Percentiles rank a stretch among this genome's conserved stretches.
phyloP scores from a whole-genome alignment of 1,140 invertebrate genomes.

The Dinoponera quadriceps region DNA sequence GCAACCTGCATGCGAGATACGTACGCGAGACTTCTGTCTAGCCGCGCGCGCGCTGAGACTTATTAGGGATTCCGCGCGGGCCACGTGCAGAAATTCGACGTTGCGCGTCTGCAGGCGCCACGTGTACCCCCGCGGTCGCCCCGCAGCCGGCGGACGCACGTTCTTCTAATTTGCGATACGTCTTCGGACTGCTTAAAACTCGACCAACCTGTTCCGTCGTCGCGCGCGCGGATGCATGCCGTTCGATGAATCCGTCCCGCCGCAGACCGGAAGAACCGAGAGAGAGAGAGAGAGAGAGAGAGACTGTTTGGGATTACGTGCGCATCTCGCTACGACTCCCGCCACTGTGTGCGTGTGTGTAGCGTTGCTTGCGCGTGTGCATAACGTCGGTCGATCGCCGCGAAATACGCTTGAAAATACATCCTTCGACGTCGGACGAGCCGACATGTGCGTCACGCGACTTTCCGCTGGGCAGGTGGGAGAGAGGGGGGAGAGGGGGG shows the following conservation, averaged over 20 bases:
- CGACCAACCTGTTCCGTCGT: slow-evolving; percentile 43
- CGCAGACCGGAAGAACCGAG: slow-evolving; percentile 23
- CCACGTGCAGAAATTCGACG: slow-evolving; percentile 76
- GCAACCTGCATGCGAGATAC: slow-evolving; percentile 66
- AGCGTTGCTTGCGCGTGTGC: neutral
- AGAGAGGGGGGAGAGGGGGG: neutral
- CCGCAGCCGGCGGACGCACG: slow-evolving; percentile 68
- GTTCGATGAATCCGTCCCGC: slow-evolving; percentile 20
- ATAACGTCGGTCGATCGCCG: neutral
- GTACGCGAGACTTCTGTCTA: slow-evolving; percentile 71
- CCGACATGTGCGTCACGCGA: neutral
- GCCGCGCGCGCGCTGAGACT: slow-evolving; percentile 72
- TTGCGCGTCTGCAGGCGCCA: slow-evolving; percentile 60
- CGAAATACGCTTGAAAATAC: neutral
- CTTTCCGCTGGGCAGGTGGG: neutral
- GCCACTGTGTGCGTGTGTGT: neutral
- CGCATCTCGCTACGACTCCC: neutral
- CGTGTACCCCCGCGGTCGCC: slow-evolving; percentile 64
- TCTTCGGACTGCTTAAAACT: slow-evolving; percentile 71
- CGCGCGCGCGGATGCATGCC: neutral
- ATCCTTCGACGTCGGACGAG: neutral
- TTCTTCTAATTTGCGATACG: slow-evolving; percentile 78
- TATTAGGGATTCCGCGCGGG: slow-evolving; percentile 82
- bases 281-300: slow-evolving; percentile 1
- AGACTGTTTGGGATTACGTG: slow-evolving; percentile 25